These are phyloP conservation scores for Falco concolor DNA, from an alignment of 2,797 vertebrate genomes.

Conservation along the genomic window DNA sequence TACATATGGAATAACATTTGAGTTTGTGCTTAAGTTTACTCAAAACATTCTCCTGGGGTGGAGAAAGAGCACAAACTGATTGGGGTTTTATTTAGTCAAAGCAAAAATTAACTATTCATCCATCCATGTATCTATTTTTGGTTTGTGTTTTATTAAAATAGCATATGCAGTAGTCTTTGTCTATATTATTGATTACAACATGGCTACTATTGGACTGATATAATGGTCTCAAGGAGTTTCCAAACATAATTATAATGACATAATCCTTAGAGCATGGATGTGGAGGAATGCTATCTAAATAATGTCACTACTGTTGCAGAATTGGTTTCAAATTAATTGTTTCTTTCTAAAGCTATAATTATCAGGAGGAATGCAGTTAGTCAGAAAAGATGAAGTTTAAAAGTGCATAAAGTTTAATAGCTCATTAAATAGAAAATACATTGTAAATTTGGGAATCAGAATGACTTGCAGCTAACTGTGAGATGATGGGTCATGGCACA, in stretches of 20 bases:
- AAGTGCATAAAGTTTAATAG: constrained; percentile 38
- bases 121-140: not conserved
- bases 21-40: not conserved
- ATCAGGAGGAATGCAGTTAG: constrained; percentile 39
- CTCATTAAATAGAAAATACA: constrained; percentile 58
- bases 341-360: constrained; percentile 52
- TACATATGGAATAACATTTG: not conserved
- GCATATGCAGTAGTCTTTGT: not conserved
- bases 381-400: constrained; percentile 27
- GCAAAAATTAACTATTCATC: not conserved
- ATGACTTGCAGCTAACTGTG: constrained; percentile 36
- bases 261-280: constrained; percentile 20
- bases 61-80: not conserved
- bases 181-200: not conserved
- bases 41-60: not conserved
- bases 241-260: constrained; percentile 30
- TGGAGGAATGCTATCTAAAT: constrained; percentile 36
- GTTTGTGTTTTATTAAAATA: not conserved
- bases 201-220: not conserved
- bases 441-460: constrained; percentile 33
- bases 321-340: constrained; percentile 55
- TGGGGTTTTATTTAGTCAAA: not conserved
- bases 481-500: constrained; percentile 43
- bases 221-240: not conserved
- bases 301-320: constrained; percentile 20